Percentiles rank a stretch among this genome's conserved stretches.
Conservation (phyloP, 23 tunicate species). For the Phallusia fumigata region DNA sequence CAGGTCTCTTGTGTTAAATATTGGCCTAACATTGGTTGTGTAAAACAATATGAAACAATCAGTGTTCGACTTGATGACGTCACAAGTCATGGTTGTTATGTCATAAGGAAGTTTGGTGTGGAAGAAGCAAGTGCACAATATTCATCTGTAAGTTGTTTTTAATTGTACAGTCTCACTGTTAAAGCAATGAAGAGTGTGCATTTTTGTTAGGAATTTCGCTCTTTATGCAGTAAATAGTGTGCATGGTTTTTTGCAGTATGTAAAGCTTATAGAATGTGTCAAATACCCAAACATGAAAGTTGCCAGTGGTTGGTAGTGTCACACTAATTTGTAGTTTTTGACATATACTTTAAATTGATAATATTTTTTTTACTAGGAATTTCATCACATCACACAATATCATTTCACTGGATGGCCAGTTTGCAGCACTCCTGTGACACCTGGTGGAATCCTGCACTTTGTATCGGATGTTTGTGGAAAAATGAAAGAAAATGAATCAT, state of each 20-base stretch:
- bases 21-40: slow-evolving; percentile 23
- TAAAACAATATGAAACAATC: background rate
- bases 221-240: too few relatives aligned
- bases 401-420: background rate
- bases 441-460: slow-evolving; percentile 6
- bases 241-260: background rate
- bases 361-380: background rate
- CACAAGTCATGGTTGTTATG: background rate
- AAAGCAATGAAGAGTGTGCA: background rate
- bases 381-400: background rate
- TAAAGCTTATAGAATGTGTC: background rate
- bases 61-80: background rate
- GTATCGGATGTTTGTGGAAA: background rate
- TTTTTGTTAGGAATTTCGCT: background rate
- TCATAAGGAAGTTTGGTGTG: background rate
- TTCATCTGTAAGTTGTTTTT: background rate
- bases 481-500: background rate
- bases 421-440: background rate
- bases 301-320: too few relatives aligned
- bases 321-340: too few relatives aligned
- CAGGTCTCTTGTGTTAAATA: slow-evolving; percentile 22
- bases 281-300: too few relatives aligned
- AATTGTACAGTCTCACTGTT: background rate
- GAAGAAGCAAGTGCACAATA: slow-evolving; percentile 1
- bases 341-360: too few relatives aligned